Conservation (phyloP, 2,797 vertebrate species). For the Cottoperca gobio region DNA sequence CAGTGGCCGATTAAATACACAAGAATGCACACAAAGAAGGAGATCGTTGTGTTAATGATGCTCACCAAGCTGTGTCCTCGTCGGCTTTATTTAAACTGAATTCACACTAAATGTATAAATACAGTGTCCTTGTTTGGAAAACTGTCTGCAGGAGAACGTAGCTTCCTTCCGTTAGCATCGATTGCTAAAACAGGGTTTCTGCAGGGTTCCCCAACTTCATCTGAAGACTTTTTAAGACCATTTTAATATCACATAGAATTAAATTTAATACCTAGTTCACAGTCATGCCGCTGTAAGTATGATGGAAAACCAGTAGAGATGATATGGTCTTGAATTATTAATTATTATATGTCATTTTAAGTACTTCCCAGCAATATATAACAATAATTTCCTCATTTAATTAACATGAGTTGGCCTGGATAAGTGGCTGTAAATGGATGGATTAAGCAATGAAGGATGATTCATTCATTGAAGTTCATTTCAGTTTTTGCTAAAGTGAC, state of each 20-base stretch:
- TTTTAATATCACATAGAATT: background rate
- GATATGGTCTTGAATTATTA: background rate
- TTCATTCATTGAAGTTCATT: background rate
- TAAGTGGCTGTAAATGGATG: background rate
- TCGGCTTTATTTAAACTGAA: background rate
- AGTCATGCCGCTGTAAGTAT: too few species aligned
- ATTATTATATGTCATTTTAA: background rate
- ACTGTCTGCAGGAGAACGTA: background rate
- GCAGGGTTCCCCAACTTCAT: background rate
- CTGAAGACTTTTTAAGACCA: background rate
- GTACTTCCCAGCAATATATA: background rate
- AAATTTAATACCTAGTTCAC: background rate
- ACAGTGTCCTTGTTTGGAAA: background rate
- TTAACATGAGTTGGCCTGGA: background rate
- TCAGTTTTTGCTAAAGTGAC: background rate
- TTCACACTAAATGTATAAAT: background rate
- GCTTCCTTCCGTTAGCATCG: background rate
- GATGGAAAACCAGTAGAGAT: background rate
- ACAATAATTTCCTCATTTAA: background rate
- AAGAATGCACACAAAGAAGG: background rate
- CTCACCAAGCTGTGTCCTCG: background rate
- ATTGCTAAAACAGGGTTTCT: background rate
- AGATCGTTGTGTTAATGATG: background rate
- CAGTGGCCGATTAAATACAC: background rate
- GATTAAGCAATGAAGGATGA: background rate